Base-by-base conservation (phyloP, 2,888 invertebrate species). In the Metalampra italica region DNA sequence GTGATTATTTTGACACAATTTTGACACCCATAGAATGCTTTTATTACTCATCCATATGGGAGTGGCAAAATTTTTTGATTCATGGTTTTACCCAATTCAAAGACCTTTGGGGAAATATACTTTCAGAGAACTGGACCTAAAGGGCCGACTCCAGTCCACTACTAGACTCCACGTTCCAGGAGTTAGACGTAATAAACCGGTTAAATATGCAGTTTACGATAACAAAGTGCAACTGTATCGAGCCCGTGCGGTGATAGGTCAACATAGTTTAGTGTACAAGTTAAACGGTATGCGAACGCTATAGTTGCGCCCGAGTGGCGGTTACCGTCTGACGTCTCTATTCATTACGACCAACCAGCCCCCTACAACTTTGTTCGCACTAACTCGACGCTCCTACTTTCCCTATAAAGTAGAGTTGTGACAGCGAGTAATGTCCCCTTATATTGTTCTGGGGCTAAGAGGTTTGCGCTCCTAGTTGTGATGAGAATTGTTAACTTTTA, bases 361-460 rank as follows among this genome's bases (percentile, higher is more conserved):
- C 71, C 70, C 65, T 57, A 70, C 75, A 88, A 88, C 82, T 87
- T 87, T 78, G 84, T 83, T 82, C 79, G 66, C 71, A 71, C 71
- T 79, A 82, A 82, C 82, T 84, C 71, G 67, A 65, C 68, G 67
- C 74, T 69, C 62, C 79, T 81, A 84, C 82, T 87, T 86, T 86
- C 78, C 84, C 84, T 87, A 83, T 86, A 85, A 84, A 87, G 78
- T 84, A 83, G 78, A 86, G 75, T 82, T 85, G 83, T 86, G 89
- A 86, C 88, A 85, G 81, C 80, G 86, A 89, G 83, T 85, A 87
- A 88, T 87, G 85, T 83, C 82, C 78, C 79, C 81, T 82, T 86
- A 86, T 88, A 87, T 87, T 89, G 87, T 87, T 82, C 83, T 77
- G 87, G 87, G 87, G 84, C 82, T 85, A 85, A 86, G 88, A 86